Base-by-base conservation (phyloP, 2,797 vertebrate species). In the Peromyscus melanophrys region DNA sequence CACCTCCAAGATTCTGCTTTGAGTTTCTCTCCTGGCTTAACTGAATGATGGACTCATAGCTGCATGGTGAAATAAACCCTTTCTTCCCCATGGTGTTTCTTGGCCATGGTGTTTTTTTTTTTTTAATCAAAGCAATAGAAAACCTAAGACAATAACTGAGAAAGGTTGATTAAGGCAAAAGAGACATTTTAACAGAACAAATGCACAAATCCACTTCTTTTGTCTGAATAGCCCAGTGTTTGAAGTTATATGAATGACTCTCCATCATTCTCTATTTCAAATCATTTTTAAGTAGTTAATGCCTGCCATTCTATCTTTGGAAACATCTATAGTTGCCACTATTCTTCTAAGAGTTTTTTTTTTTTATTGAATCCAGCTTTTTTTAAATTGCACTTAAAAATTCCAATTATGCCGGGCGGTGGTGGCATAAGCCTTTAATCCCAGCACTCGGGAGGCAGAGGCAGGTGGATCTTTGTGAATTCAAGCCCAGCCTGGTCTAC, bases 111-210 rank as follows among this genome's bases (percentile, higher is more conserved):
- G 13, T 52, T 69, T 49, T 52, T 49, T 43, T 43, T n/a, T n/a
- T n/a, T n/a, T n/a, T n/a, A n/a, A 69, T 86, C 12, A 52, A 86
- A 27, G 46, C 4, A 52, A 69, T 14, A 49, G 11, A 69, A 52
- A 86, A 25, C 12, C 31, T 93, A 27, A 69, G 31, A 0, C 23
- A 63, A 17, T 69, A 86, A 52, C 4, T 49, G 19, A n/a, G 63
- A 67, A 67, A 25, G 6, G 4, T 77, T 89, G 81, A 91, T 95
- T 87, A 95, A 89, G 61, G 65, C n/a, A 2, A 92, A 49, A 75
- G 92, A 57, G 91, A 85, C 61, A 37, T 52, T 49, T 52, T 37
- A 69, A 52, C 13, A 86, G 8, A 69, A 90, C 92, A 59, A 87
- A 93, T 82, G n/a, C 1, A 65, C 65, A 57, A 83, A 37, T 4